Evolutionary conservation across 2,113 vertebrate genomes (phyloP).

Genomic region (Melanostigma gelatinosum): DNA sequence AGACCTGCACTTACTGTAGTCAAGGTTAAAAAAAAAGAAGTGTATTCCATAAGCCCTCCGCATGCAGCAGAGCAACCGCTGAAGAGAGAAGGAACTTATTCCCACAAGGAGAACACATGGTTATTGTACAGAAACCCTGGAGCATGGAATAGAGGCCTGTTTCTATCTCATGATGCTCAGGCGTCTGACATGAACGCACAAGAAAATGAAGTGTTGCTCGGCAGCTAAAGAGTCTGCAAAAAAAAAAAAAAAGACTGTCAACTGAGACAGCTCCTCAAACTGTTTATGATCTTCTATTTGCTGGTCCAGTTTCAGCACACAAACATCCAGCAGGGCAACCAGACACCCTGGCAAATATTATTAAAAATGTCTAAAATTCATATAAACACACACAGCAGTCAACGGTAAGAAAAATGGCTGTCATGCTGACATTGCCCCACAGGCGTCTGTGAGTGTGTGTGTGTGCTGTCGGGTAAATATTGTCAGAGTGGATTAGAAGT

Average conservation of each 20-base stretch:
- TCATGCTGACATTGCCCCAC: slow-evolving; percentile 20
- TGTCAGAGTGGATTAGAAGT: slow-evolving; percentile 65
- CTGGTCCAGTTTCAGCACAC: slow-evolving; percentile 11
- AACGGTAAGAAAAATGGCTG: slow-evolving; percentile 9
- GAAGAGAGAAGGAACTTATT: slow-evolving; percentile 21
- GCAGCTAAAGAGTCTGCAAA: slow-evolving; percentile 12
- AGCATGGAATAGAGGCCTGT: slow-evolving; percentile 23
- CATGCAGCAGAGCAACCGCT: slow-evolving; percentile 20
- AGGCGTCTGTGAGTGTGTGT: slow-evolving; percentile 22
- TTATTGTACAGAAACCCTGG: slow-evolving; percentile 29
- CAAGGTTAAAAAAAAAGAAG: slow-evolving; percentile 63
- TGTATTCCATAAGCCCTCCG: slow-evolving; percentile 3
- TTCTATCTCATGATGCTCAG: slow-evolving; percentile 21
- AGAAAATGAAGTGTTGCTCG: not conserved
- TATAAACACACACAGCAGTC: not conserved
- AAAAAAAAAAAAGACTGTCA: not conserved
- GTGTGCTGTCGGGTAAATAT: slow-evolving; percentile 63
- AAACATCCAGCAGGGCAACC: slow-evolving; percentile 23
- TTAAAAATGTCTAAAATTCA: slow-evolving; percentile 18
- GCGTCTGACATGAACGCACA: slow-evolving; percentile 17
- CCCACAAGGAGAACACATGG: slow-evolving; percentile 17
- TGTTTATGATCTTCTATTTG: slow-evolving; percentile 5
- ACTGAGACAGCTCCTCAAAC: not conserved
- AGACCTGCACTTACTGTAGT: slow-evolving; percentile 49
- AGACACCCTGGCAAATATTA: slow-evolving; percentile 22